Percentiles rank a stretch among this genome's conserved stretches.
Evolutionary conservation across 2,888 invertebrate genomes (phyloP).

Genomic region (Eugnorisma glareosa): DNA sequence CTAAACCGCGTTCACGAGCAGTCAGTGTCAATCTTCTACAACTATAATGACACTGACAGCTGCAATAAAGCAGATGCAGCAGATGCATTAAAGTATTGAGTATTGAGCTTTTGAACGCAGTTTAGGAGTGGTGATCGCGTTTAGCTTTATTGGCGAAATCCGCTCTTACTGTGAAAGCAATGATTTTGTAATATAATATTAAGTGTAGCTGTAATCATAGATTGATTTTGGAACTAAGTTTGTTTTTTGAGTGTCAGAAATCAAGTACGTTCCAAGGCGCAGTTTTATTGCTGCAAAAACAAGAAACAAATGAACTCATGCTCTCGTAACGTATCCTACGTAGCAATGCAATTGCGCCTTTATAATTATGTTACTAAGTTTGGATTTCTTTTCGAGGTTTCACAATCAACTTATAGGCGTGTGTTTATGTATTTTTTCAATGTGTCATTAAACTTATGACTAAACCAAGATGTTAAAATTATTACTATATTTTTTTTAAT

Average conservation of each 20-base stretch:
- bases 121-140: background rate
- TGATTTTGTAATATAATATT: background rate
- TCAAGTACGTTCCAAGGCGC: background rate
- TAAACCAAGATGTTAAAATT: background rate
- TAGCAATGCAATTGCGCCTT: background rate
- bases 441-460: background rate
- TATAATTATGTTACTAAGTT: background rate
- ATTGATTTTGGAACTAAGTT: background rate
- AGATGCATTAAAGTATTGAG: too few relatives aligned
- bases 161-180: background rate
- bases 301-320: background rate
- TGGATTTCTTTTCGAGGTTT: background rate
- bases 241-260: background rate
- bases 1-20: background rate
- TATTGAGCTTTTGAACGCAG: background rate
- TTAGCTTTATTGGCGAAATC: background rate
- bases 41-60: background rate
- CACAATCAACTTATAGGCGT: background rate
- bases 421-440: background rate
- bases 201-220: background rate
- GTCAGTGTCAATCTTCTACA: background rate
- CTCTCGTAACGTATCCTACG: background rate
- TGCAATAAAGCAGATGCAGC: too few relatives aligned
- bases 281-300: background rate
- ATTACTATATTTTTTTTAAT: background rate